Evolutionary conservation across 1,140 invertebrate species (phyloP).

Genomic region (Mesaphorura yosii): DNA sequence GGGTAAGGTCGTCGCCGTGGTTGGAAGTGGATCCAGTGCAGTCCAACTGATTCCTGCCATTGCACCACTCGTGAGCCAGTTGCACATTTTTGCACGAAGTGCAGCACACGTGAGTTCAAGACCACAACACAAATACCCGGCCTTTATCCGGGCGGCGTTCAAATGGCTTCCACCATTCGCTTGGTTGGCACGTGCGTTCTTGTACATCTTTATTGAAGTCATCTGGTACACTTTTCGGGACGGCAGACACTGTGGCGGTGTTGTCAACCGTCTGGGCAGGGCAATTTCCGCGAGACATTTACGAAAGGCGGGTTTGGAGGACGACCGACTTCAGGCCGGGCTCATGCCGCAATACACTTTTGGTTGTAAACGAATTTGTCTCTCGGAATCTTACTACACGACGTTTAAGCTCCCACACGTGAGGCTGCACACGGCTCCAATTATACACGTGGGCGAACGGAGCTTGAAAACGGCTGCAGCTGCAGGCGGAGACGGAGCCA

Average conservation of each 20-base stretch:
- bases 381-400: background rate
- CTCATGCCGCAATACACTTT: background rate
- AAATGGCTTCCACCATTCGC: background rate
- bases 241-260: no score
- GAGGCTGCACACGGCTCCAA: background rate
- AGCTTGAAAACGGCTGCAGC: no score
- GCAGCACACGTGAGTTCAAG: slow-evolving; percentile 9
- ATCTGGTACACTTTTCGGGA: background rate
- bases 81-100: slow-evolving; percentile 20
- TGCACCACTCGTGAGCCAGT: slow-evolving; percentile 11
- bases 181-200: background rate
- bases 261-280: no score
- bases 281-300: no score
- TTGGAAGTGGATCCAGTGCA: slow-evolving; percentile 21
- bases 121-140: background rate
- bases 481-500: no score
- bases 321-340: background rate
- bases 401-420: background rate
- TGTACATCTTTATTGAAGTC: background rate
- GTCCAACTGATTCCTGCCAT: slow-evolving; percentile 22
- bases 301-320: no score
- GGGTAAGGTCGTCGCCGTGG: slow-evolving; percentile 15
- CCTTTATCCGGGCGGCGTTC: background rate
- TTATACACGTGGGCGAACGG: background rate
- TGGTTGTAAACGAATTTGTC: background rate